Evolutionary conservation across 2,113 vertebrate genomes (phyloP).

Genomic region (Oryzias woworae): DNA sequence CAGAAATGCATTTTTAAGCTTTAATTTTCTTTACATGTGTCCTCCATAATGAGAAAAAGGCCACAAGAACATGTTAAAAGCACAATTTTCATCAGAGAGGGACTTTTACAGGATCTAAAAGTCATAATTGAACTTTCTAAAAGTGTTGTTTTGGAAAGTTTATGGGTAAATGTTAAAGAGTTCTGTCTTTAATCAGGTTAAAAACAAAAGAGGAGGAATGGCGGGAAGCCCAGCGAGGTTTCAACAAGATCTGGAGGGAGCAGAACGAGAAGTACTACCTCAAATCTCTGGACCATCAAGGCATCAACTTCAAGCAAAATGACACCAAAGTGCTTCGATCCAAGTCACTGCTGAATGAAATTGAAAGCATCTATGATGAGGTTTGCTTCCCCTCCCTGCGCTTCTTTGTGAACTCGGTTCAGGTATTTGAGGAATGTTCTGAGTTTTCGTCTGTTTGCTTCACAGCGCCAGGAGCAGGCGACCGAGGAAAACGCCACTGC

Average conservation of each 20-base stretch:
- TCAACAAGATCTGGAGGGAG: conserved; percentile 99
- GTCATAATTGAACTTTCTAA: too few species aligned
- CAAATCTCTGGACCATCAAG: conserved; percentile 98
- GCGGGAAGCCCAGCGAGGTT: conserved; percentile 97
- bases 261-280: conserved; percentile 99
- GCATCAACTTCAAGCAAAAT: conserved; percentile 99
- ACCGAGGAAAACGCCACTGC: conserved; percentile 86
- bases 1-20: too few species aligned
- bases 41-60: too few species aligned
- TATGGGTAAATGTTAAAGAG: too few species aligned
- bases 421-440: background rate
- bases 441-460: conserved; percentile 1
- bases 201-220: conserved; percentile 99
- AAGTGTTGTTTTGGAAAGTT: too few species aligned
- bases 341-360: conserved; percentile 96
- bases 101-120: too few species aligned
- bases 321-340: conserved; percentile 98
- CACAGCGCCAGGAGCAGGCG: conserved; percentile 91
- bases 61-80: too few species aligned
- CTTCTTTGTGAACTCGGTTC: background rate
- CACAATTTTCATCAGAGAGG: too few species aligned
- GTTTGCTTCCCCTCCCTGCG: conserved; percentile 56
- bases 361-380: conserved; percentile 98
- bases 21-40: too few species aligned
- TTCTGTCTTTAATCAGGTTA: conserved; percentile 75